Evolutionary conservation across 2,113 vertebrate species (phyloP).

Genomic region (Acinonyx jubatus): DNA sequence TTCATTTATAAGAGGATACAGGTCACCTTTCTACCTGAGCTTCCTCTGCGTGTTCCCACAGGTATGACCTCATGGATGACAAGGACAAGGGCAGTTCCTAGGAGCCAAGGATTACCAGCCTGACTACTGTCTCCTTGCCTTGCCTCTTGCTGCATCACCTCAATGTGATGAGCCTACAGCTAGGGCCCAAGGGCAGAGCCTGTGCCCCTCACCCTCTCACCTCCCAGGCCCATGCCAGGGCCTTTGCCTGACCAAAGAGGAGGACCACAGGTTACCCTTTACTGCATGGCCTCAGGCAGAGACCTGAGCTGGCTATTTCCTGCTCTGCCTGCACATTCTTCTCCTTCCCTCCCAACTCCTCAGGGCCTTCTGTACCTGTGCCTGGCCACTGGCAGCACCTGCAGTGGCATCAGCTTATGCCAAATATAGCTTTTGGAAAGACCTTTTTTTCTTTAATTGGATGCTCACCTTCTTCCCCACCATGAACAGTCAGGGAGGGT

Average conservation of each 20-base stretch:
- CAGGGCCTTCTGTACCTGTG: conserved; percentile 69
- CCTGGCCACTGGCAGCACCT: conserved; percentile 69
- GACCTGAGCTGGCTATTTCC: conserved; percentile 33
- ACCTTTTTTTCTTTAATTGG: not conserved
- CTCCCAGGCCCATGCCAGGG: conserved; percentile 4
- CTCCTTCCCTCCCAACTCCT: conserved; percentile 19
- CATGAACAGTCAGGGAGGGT: not conserved
- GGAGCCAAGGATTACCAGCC: not conserved
- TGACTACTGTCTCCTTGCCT: not conserved
- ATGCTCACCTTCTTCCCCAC: not conserved
- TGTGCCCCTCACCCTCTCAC: not conserved
- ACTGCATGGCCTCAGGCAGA: conserved; percentile 57
- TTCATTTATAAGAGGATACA: not conserved
- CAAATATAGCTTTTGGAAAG: conserved; percentile 67
- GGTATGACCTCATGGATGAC: conserved; percentile 82
- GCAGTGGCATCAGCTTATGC: conserved; percentile 66
- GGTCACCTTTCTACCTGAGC: not conserved
- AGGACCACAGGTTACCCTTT: not conserved
- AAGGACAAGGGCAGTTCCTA: conserved; percentile 77
- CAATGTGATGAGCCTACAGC: conserved; percentile 34
- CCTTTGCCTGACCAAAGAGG: conserved; percentile 77
- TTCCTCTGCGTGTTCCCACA: conserved; percentile 45
- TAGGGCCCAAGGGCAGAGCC: not conserved
- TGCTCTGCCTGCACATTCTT: not conserved
- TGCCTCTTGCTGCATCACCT: not conserved